phyloP scores from a whole-genome alignment of 92 coral and sea anemone genomes.

The Pocillopora grandis region DNA sequence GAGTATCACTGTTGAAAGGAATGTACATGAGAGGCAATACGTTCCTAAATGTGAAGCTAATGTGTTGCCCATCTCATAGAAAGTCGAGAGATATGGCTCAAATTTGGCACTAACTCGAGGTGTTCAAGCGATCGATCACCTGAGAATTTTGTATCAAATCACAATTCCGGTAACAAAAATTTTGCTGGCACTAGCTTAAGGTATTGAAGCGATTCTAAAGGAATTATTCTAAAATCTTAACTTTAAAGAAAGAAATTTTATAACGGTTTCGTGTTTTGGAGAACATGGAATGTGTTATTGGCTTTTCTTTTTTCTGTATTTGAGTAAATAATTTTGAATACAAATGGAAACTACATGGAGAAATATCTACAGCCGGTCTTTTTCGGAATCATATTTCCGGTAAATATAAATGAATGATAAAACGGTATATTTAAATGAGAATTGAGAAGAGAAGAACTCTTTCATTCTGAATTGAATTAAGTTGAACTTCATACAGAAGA shows the following conservation, averaged over 20 bases:
- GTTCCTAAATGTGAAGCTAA: neutral
- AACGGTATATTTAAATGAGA: neutral
- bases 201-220: neutral
- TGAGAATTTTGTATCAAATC: too few species aligned
- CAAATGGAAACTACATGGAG: too few species aligned
- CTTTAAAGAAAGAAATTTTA: too few species aligned
- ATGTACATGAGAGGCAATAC: too few species aligned
- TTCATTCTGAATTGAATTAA: neutral
- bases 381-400: neutral
- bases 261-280: too few species aligned
- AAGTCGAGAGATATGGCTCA: neutral
- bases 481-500: neutral
- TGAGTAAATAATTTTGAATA: too few species aligned
- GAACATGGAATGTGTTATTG: too few species aligned
- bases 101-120: neutral
- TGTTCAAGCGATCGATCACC: neutral
- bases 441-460: conserved; percentile 16
- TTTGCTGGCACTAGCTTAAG: neutral
- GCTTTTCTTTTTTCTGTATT: too few species aligned
- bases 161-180: too few species aligned
- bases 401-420: neutral
- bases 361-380: neutral
- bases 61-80: neutral
- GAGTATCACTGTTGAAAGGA: neutral
- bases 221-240: neutral